Evolutionary conservation across 92 coral and sea anemone genomes (phyloP), one percentile per base, ranked within the genome.

Genomic region (Porites evermanni): DNA sequence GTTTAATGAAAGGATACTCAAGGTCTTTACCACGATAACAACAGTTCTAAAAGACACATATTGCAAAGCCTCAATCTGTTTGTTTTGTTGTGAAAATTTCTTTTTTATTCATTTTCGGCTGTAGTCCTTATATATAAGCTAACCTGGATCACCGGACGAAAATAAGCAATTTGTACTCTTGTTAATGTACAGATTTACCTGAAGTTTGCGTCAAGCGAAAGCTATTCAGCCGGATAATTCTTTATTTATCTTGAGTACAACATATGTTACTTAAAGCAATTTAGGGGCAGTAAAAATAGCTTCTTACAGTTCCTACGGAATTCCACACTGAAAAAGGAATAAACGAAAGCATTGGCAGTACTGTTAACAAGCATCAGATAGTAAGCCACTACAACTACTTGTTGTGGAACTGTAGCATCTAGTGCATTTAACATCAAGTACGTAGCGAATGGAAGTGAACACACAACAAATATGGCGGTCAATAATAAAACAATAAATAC

Each of bases 301-400:
- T 81, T 81, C 58, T 77, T 82, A 24, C 98, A 94, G 75, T 87
- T 90, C 64, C 79, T 86, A 58, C 98, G 90, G 64, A 94, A 94
- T 66, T 93, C 98, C 4, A 90, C 89, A 82, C 98, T 94, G 88
- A 94, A 87, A 75, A 94, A 94, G 32, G 98, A 94, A 32, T 94
- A 94, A 12, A 94, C 95, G 47, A 94, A 94, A 7, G 98, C 92
- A 53, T 94, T 94, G 51, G 94, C 91, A 9, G 98, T 93, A 38
- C 98, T 92, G 67, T 94, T 94, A 10, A 90, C 94, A 56, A 94
- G 78, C 98, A 94, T 94, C n/a, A 94, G 85, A 70, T 90, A 92
- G 75, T 94, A 94, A 4, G 95, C 95, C n/a, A 93, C 93, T 8
- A 72, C 70, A 1, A 88, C 63, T 50, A 88, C 89, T 26, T 79